Evolutionary conservation across 2,113 vertebrate genomes (phyloP).

Genomic region (Ovis aries): DNA sequence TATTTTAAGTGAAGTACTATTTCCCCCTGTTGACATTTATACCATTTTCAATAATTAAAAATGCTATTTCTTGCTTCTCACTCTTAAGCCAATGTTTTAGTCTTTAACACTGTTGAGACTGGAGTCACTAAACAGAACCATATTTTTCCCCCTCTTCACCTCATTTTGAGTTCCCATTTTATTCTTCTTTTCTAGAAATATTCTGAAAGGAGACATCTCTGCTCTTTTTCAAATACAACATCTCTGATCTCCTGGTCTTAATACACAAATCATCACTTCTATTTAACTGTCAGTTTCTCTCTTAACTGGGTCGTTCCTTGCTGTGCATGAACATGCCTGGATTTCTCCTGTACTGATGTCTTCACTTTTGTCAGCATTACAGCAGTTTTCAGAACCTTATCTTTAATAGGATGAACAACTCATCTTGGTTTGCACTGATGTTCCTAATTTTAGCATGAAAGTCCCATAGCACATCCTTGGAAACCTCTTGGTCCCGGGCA

Average conservation of each 20-base stretch:
- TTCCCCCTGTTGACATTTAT: background rate
- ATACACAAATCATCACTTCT: background rate
- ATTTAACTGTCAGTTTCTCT: background rate
- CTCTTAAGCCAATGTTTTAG: background rate
- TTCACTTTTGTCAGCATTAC: background rate
- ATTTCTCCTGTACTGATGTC: background rate
- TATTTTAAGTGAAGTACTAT: background rate
- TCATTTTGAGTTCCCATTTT: background rate
- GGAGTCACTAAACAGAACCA: background rate
- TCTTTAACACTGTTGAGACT: background rate
- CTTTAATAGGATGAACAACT: background rate
- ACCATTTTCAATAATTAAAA: conserved; percentile 47
- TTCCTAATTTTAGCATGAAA: background rate
- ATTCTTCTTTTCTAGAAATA: background rate
- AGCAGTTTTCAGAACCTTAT: background rate
- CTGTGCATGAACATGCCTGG: background rate
- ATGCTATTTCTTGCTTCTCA: background rate
- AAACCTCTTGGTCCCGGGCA: background rate
- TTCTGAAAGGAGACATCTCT: background rate
- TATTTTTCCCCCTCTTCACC: background rate
- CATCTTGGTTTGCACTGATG: background rate
- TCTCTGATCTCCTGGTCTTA: background rate
- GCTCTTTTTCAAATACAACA: background rate
- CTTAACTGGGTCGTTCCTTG: background rate
- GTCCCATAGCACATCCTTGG: background rate